Conservation (phyloP, 2,113 vertebrate genomes). For the Petrocephalus microphthalmus region DNA sequence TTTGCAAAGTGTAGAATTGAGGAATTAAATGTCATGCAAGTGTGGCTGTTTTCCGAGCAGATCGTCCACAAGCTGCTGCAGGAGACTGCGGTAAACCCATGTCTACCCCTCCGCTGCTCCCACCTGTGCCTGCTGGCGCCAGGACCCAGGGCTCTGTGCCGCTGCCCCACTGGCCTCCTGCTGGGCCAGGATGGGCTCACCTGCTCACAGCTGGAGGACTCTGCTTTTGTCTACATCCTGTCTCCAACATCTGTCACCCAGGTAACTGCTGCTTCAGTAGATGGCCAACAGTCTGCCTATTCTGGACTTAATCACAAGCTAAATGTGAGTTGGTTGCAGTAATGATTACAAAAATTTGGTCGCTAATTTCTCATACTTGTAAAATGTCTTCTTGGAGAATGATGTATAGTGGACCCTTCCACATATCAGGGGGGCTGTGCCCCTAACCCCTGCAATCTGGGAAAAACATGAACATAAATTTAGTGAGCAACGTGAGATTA, state of each 20-base stretch:
- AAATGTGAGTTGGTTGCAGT: background rate
- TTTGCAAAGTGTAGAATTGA: background rate
- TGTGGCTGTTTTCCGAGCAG: constrained; percentile 35
- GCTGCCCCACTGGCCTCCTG: constrained; percentile 59
- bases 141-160: constrained; percentile 62
- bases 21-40: background rate
- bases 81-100: constrained; percentile 51
- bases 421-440: too few relatives aligned
- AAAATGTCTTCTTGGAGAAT: background rate
- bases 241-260: constrained; percentile 57
- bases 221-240: constrained; percentile 65
- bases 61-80: constrained; percentile 62
- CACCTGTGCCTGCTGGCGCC: constrained; percentile 76
- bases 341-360: background rate
- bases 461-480: too few relatives aligned
- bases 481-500: background rate
- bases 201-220: constrained; percentile 61
- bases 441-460: too few relatives aligned
- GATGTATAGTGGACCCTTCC: background rate
- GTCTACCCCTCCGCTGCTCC: constrained; percentile 62
- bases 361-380: too few relatives aligned
- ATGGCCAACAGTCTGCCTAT: background rate
- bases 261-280: constrained; percentile 50
- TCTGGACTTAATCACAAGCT: background rate
- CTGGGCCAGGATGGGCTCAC: constrained; percentile 57